Evolutionary conservation across 2,797 vertebrate genomes (phyloP).

Genomic region (Periparus ater): DNA sequence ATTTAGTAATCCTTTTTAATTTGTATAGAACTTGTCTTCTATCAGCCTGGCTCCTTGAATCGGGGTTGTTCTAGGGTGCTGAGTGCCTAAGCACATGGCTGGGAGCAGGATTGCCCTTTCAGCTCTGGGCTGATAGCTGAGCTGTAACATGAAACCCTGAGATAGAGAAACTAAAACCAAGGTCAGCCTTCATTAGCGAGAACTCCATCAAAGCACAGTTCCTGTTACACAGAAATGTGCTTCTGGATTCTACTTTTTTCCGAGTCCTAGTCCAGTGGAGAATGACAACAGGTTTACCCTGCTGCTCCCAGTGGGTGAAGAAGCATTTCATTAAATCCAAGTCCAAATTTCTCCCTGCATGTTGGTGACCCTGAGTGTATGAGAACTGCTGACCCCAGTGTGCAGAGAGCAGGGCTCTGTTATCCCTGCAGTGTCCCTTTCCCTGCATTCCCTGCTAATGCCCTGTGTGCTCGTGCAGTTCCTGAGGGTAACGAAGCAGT

Average conservation of each 20-base stretch:
- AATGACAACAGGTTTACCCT: not conserved
- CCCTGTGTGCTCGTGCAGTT: conserved; percentile 77
- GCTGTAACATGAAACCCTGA: conserved; percentile 54
- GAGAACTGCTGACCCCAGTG: not conserved
- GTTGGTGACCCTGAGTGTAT: not conserved
- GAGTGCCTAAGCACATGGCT: not conserved
- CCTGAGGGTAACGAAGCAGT: conserved; percentile 94
- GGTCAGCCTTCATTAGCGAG: not conserved
- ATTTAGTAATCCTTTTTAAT: not conserved
- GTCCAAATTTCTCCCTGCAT: not conserved
- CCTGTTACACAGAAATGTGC: not conserved
- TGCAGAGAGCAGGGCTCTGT: not conserved
- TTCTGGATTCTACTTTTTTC: not conserved
- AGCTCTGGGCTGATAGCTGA: conserved; percentile 1
- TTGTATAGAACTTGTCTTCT: not conserved
- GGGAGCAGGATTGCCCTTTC: conserved; percentile 45
- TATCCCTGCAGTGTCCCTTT: not conserved
- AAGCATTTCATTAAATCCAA: not conserved
- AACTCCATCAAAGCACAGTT: not conserved
- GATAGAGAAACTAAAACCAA: conserved; percentile 38
- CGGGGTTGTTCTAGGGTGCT: not conserved
- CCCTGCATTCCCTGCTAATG: not conserved
- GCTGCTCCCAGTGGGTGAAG: not conserved
- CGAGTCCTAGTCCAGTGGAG: not conserved
- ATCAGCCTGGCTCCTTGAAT: not conserved